phyloP scores from a whole-genome alignment of 2,888 invertebrate genomes.

The Zygothrica quintamaculata region DNA sequence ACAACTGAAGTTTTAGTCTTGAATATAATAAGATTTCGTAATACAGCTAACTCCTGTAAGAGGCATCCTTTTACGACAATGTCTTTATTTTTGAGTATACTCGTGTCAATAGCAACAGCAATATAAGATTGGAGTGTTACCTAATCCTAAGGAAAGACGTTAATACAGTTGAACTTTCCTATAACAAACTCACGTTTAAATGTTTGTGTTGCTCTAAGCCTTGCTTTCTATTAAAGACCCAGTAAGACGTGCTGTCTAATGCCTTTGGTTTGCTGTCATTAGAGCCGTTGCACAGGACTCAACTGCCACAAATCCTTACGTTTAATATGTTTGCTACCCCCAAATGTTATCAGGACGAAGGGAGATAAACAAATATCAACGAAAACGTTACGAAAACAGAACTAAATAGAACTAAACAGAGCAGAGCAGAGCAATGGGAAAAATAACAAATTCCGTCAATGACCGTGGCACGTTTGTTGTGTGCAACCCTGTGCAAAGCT shows the following conservation, averaged over 20 bases:
- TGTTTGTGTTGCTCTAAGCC: no score
- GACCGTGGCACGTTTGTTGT: slow-evolving; percentile 40
- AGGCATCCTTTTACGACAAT: no score
- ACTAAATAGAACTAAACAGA: slow-evolving; percentile 26
- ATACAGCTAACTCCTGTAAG: no score
- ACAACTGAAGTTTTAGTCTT: no score
- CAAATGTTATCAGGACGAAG: neutral
- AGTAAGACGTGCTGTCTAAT: neutral
- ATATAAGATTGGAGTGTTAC: no score
- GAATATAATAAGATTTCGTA: no score
- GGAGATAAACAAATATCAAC: slow-evolving; percentile 38
- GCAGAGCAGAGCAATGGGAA: slow-evolving; percentile 16
- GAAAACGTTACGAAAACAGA: no score
- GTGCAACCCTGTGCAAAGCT: slow-evolving; percentile 73
- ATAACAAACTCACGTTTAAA: slow-evolving; percentile 7
- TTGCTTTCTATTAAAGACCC: neutral
- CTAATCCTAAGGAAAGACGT: no score
- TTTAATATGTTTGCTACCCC: slow-evolving; percentile 20
- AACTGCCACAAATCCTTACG: slow-evolving; percentile 36
- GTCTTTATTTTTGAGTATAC: no score
- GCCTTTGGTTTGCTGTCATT: slow-evolving; percentile 38
- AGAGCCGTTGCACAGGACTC: slow-evolving; percentile 58
- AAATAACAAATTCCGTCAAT: slow-evolving; percentile 70
- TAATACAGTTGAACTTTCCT: neutral
- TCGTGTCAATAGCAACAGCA: no score